Percentiles rank a stretch among this genome's conserved stretches.
These are phyloP conservation scores for Drosophila tanythrix DNA, from an alignment of 2,888 invertebrate genomes.

Conservation along the genomic window DNA sequence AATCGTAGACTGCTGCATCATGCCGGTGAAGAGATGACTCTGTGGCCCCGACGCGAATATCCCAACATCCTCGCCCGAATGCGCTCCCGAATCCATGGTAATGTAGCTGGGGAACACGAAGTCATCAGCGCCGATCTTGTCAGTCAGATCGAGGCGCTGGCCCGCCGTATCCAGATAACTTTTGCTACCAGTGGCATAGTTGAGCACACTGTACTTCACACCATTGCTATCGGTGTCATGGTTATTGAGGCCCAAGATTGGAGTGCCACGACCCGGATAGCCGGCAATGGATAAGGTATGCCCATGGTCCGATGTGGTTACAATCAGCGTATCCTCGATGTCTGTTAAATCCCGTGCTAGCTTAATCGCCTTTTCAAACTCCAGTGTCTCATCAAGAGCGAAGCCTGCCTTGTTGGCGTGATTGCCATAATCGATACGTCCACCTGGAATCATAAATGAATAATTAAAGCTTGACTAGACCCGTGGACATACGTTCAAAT, in stretches of 20 bases:
- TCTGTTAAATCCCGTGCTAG: constrained; percentile 87
- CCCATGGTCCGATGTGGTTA: constrained; percentile 92
- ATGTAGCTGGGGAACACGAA: constrained; percentile 72
- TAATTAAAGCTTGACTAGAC: not conserved
- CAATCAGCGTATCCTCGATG: constrained; percentile 91
- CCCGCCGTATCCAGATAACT: constrained; percentile 69
- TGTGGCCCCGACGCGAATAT: constrained; percentile 91
- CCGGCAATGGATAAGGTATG: constrained; percentile 91
- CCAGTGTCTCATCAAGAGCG: constrained; percentile 91
- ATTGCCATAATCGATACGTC: constrained; percentile 91
- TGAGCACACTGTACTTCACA: constrained; percentile 88
- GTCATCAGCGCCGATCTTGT: constrained; percentile 40
- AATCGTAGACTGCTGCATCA: constrained; percentile 91
- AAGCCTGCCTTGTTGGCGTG: constrained; percentile 88
- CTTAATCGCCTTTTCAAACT: constrained; percentile 89
- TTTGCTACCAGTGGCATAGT: constrained; percentile 90
- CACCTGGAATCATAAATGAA: constrained; percentile 84
- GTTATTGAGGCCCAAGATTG: constrained; percentile 85
- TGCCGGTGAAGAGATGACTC: constrained; percentile 91
- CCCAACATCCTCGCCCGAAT: constrained; percentile 92
- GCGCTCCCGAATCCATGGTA: constrained; percentile 86
- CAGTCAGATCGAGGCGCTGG: constrained; percentile 69
- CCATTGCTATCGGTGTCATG: constrained; percentile 67
- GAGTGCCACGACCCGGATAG: constrained; percentile 87
- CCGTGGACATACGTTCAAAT: not conserved